Evolutionary conservation across 2,113 vertebrate species (phyloP).

Genomic region (Crypturellus undulatus): DNA sequence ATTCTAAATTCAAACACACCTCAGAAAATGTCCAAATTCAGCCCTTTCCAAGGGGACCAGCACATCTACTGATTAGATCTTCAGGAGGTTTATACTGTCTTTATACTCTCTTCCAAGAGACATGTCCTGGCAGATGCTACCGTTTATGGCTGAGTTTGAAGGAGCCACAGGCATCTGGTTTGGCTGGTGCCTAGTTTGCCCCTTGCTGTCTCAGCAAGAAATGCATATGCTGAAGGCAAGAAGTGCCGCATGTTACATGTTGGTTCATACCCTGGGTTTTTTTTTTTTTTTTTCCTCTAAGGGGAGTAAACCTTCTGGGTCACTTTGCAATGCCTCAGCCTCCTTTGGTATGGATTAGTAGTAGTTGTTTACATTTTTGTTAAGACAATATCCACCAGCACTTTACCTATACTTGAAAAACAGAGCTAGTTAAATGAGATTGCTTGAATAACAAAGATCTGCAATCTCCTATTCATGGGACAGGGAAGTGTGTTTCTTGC

Average conservation of each 20-base stretch:
- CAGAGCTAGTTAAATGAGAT: neutral
- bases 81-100: neutral
- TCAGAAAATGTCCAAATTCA: neutral
- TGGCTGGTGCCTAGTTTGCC: neutral
- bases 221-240: neutral
- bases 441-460: neutral
- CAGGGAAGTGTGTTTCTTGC: neutral
- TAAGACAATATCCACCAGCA: accelerated
- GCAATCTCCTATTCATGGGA: neutral
- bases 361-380: neutral
- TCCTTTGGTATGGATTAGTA: neutral
- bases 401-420: neutral
- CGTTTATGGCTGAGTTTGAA: neutral
- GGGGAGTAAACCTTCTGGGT: accelerated
- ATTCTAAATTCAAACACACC: neutral
- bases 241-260: accelerated
- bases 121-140: constrained; percentile 21
- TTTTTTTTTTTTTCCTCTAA: neutral
- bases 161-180: constrained; percentile 23
- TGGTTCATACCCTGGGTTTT: neutral
- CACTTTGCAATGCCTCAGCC: neutral
- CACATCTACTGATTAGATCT: constrained; percentile 31
- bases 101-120: neutral
- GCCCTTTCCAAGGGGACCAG: neutral
- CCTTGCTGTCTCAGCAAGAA: constrained; percentile 30